Percentiles rank a stretch among this genome's conserved stretches.
Evolutionary conservation across 2,113 vertebrate genomes (phyloP).

Genomic region (Gopherus flavomarginatus): DNA sequence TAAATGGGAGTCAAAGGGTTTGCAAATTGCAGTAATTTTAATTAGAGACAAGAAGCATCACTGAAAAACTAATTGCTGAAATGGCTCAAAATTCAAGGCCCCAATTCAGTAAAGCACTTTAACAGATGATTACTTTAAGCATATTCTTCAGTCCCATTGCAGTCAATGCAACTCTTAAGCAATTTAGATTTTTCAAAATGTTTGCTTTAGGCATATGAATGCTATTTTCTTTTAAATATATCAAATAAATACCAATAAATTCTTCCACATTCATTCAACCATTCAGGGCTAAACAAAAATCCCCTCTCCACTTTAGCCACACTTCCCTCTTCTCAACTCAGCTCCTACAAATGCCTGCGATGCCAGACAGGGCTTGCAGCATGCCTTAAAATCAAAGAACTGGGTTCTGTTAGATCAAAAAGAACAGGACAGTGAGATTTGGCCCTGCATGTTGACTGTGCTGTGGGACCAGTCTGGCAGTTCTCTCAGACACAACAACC

Average conservation of each 20-base stretch:
- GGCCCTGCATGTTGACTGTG: accelerated
- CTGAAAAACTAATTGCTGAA: not conserved
- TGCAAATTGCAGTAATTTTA: not conserved
- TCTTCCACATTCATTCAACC: conserved; percentile 26
- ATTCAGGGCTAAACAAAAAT: not conserved
- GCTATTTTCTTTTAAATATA: accelerated
- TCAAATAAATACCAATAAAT: conserved; percentile 1
- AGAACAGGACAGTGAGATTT: not conserved
- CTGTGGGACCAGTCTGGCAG: not conserved
- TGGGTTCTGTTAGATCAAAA: not conserved
- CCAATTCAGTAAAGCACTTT: not conserved
- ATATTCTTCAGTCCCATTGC: accelerated
- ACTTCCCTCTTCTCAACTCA: not conserved
- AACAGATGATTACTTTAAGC: accelerated
- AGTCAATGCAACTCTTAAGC: not conserved
- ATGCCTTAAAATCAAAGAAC: not conserved
- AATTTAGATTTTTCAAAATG: not conserved
- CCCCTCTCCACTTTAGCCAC: not conserved
- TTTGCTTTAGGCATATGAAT: conserved; percentile 14
- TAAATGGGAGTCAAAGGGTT: not conserved
- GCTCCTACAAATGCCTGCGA: not conserved
- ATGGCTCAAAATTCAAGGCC: conserved; percentile 2
- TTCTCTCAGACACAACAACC: not conserved
- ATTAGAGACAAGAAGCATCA: not conserved
- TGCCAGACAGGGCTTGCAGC: not conserved